Evolutionary conservation across 35 echinoderm and acorn worm genomes (phyloP).

Genomic region (Apostichopus californicus): DNA sequence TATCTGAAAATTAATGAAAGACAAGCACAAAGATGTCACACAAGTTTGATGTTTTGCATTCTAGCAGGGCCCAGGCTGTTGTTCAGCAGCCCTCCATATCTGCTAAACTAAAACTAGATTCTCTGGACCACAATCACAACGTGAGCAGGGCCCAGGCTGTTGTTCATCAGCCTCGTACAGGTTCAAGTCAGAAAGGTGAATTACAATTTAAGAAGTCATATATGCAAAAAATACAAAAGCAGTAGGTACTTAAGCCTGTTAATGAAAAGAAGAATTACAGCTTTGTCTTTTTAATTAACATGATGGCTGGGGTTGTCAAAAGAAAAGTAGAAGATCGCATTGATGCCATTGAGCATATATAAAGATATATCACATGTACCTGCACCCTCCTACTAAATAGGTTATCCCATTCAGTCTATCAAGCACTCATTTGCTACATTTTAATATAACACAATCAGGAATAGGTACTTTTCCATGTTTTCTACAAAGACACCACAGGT

Average conservation of each 20-base stretch:
- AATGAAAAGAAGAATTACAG: constrained; percentile 29
- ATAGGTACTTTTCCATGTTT: too few relatives aligned
- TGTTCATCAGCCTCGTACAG: neutral
- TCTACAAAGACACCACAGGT: too few relatives aligned
- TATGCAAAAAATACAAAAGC: neutral
- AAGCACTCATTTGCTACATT: too few relatives aligned
- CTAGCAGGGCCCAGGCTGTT: neutral
- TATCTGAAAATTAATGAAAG: neutral
- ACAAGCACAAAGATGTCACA: neutral
- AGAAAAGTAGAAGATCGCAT: neutral
- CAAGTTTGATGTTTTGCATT: too few relatives aligned
- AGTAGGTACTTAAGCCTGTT: neutral
- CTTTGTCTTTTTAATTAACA: neutral
- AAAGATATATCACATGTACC: too few relatives aligned
- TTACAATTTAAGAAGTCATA: neutral
- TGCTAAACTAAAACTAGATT: neutral
- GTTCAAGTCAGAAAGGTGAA: constrained; percentile 13
- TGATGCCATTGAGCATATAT: too few relatives aligned
- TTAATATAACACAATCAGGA: too few relatives aligned
- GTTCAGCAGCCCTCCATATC: neutral
- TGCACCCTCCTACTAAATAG: too few relatives aligned
- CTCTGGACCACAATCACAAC: constrained; percentile 24
- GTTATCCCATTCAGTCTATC: too few relatives aligned
- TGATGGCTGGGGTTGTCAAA: constrained; percentile 29
- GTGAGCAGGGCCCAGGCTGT: constrained; percentile 24